These are phyloP conservation scores for Agrypnus murinus DNA, from an alignment of 2,888 invertebrate species.

Conservation along the genomic window DNA sequence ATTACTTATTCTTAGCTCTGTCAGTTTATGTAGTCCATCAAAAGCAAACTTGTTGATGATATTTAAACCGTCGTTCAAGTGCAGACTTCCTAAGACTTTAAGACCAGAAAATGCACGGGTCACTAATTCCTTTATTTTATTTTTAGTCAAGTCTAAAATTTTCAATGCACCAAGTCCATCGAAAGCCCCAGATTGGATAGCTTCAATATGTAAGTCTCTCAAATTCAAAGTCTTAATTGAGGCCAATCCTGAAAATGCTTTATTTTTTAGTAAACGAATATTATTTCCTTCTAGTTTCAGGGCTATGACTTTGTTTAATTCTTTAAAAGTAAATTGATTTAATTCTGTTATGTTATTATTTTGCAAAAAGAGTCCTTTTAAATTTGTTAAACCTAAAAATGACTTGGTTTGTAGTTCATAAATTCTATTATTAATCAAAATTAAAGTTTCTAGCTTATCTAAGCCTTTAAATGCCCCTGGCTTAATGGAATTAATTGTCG, in stretches of 20 bases:
- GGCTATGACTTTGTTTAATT: no score
- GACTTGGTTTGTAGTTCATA: not conserved
- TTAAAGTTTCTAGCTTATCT: not conserved
- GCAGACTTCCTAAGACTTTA: not conserved
- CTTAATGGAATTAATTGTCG: not conserved
- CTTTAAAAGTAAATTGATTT: not conserved
- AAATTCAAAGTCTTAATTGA: not conserved
- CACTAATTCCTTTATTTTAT: not conserved
- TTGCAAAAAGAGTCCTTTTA: conserved; percentile 29
- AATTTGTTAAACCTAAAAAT: conserved; percentile 6
- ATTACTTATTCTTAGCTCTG: not conserved
- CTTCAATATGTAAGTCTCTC: not conserved
- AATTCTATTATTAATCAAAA: conserved; percentile 23
- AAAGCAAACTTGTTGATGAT: not conserved
- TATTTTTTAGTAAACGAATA: not conserved
- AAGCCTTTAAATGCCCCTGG: conserved; percentile 20
- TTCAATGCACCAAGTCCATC: not conserved
- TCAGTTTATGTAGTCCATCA: not conserved
- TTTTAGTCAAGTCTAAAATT: conserved; percentile 16
- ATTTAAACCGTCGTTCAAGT: not conserved
- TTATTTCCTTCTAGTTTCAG: no score
- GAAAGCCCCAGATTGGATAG: conserved; percentile 2
- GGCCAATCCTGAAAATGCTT: not conserved
- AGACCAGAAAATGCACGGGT: not conserved
- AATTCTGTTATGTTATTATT: not conserved